Evolutionary conservation across 2,797 vertebrate genomes (phyloP).

Genomic region (Chaenodraco wilsoni): DNA sequence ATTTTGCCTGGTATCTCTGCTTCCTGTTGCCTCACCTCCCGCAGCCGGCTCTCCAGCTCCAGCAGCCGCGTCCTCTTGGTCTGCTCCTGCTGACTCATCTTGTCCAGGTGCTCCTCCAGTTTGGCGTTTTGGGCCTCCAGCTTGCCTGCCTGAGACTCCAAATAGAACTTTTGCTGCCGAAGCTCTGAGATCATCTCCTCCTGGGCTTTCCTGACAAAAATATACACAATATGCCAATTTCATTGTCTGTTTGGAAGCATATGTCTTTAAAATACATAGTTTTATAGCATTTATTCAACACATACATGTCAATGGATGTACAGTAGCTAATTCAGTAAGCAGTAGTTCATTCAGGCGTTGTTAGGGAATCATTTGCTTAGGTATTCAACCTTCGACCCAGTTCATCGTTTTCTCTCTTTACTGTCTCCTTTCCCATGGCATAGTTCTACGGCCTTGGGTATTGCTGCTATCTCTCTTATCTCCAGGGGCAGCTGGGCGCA

Average conservation of each 20-base stretch:
- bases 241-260: constrained; percentile 9
- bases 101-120: constrained; percentile 97
- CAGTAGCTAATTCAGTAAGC: neutral
- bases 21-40: constrained; percentile 80
- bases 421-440: no score
- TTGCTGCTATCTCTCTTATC: no score
- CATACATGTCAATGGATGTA: neutral
- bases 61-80: constrained; percentile 90
- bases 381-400: no score
- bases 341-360: neutral
- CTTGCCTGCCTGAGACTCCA: constrained; percentile 89
- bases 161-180: constrained; percentile 98
- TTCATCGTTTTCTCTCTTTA: no score
- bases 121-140: constrained; percentile 92
- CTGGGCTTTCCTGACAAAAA: constrained; percentile 93
- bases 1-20: neutral
- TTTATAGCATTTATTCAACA: neutral
- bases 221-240: constrained; percentile 20
- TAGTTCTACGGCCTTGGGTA: no score
- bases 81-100: constrained; percentile 97
- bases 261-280: neutral
- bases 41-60: constrained; percentile 84
- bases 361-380: no score
- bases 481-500: no score
- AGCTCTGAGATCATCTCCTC: constrained; percentile 99